Base-by-base conservation (phyloP, 1,140 invertebrate genomes). In the Diachasma alloeum region DNA sequence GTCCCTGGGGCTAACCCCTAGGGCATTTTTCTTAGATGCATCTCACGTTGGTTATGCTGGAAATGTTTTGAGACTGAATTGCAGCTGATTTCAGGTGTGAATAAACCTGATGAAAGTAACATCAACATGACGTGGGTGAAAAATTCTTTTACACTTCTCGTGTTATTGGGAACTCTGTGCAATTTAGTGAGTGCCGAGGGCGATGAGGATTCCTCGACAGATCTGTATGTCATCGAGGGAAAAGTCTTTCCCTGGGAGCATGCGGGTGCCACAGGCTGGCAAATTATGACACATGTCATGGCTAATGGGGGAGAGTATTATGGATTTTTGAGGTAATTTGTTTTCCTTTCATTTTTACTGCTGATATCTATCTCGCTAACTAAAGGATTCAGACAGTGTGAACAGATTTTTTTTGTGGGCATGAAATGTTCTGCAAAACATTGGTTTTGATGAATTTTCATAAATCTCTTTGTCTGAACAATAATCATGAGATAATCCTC, bases 261-360 rank as follows among this genome's bases (percentile, higher is more conserved):
- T 48, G 85, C 86, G 15, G 85, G 81, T 74, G 84, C 87, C 26
- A 88, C 85, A 4, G 93, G 93, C 78, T 97, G 96, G 96, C 93
- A 96, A 86, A 87, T 93, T 4, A 92, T 93, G 78, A 96, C 96
- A 5, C 91, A 93, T 78, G 91, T 98, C 10, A 93, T 96, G 81
- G 94, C 96, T 0, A 97, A 98, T 85, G 95, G 96, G 26, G 97
- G 96, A 11, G 93, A 97, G 87, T 94, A 94, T 86, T 92, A 96
- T 81, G 96, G 95, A 66, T 97, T 97, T 88, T 87, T 98, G 13
- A 93, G 90, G 93, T 94, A 88, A 72, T 66, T 74, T 76, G 13
- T 69, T 37, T n/a, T 72, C 17, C 26, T 42, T 53, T n/a, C 39
- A 44, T 48, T 36, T 77, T 11, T 39, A 46, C 24, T 5, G 11